Evolutionary conservation across 2,888 invertebrate species (phyloP), one percentile per base, ranked within the genome.

Genomic region (Melanchra persicariae): DNA sequence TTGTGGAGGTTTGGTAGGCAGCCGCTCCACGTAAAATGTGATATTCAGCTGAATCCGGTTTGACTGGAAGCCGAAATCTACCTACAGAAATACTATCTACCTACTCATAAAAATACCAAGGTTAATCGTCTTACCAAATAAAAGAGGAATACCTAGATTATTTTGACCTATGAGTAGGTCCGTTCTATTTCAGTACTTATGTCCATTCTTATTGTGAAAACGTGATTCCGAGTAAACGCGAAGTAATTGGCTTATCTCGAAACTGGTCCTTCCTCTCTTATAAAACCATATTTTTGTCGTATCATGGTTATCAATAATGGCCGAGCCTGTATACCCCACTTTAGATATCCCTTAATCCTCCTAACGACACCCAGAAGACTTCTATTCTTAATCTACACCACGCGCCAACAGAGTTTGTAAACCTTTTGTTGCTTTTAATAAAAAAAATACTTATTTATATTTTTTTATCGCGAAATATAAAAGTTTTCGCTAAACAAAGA

Each of bases 401-500:
- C 47, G 45, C 34, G 24, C 49, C 60, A 47, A 30, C 52, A 37
- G 26, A 80, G 15, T 77, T 60, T 52, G 10, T 54, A 64, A 70
- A 61, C 70, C 77, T 54, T 70, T 49, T 60, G 26, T 64, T 43
- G 49, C 55, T 52, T n/a, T 51, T 51, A 68, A 60, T 55, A 77
- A 76, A 65, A 54, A 30, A 49, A 75, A 65, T 34, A 40, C 51
- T 19, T 70, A 78, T 81, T 77, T 81, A 70, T 77, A 77, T 65
- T 64, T 77, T 63, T 77, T 70, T 57, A 77, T 77, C 24, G 52
- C 15, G 19, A 81, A 70, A 81, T 70, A 66, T 54, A 65, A 73
- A 83, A 83, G 74, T 80, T 80, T 77, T 54, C 57, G 55, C 60
- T 58, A 83, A 83, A 83, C 85, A 83, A 83, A 81, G 73, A 81